These are phyloP conservation scores for Intellagama lesueurii DNA, from an alignment of 2,797 vertebrate genomes.

Conservation along the genomic window DNA sequence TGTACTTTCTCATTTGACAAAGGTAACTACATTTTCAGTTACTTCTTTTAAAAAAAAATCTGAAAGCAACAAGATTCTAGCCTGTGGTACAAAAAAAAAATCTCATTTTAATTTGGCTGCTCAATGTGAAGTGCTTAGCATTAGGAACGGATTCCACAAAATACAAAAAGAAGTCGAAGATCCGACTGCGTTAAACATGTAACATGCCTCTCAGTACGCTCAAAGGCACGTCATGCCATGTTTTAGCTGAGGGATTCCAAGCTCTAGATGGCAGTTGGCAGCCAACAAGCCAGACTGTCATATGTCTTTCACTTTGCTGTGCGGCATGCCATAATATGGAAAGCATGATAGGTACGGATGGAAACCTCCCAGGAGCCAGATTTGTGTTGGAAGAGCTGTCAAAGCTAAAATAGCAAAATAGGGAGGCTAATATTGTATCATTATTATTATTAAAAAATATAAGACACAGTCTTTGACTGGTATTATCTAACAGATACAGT, in stretches of 20 bases:
- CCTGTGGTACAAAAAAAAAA: slow-evolving; percentile 7
- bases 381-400: slow-evolving; percentile 45
- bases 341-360: slow-evolving; percentile 67
- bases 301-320: slow-evolving; percentile 61
- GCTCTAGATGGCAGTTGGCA: slow-evolving; percentile 61
- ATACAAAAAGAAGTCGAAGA: slow-evolving; percentile 36
- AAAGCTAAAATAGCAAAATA: slow-evolving; percentile 52
- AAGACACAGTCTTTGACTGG: background rate
- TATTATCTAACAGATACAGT: background rate
- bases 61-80: no score
- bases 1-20: no score
- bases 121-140: slow-evolving; percentile 55
- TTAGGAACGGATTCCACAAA: slow-evolving; percentile 36
- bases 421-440: slow-evolving; percentile 37
- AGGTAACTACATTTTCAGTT: no score
- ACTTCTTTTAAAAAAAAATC: no score
- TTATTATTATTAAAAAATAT: no score
- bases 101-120: slow-evolving; percentile 47
- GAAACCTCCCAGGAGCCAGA: slow-evolving; percentile 65
- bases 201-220: slow-evolving; percentile 56
- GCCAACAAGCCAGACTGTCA: slow-evolving; percentile 72
- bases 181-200: slow-evolving; percentile 42
- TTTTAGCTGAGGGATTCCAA: slow-evolving; percentile 70
- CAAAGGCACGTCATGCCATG: slow-evolving; percentile 48
- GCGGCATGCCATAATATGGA: slow-evolving; percentile 53